These are phyloP conservation scores for Lordiphosa stackelbergi DNA, from an alignment of 1,140 invertebrate genomes.

Conservation along the genomic window DNA sequence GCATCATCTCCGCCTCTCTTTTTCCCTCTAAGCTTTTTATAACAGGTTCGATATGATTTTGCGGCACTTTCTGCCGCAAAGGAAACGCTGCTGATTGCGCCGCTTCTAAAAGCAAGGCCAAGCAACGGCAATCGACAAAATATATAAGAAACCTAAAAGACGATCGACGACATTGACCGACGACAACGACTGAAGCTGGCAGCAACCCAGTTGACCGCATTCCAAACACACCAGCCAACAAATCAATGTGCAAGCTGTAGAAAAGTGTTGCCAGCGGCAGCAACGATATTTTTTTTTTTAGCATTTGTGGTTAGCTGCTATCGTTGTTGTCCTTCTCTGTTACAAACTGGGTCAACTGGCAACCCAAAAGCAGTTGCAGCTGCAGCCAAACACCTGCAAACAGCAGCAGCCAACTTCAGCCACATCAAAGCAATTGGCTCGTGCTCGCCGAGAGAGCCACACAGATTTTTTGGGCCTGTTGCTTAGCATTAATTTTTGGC, in stretches of 20 bases:
- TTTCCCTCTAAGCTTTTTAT: slow-evolving; percentile 32
- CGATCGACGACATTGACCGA: slow-evolving; percentile 63
- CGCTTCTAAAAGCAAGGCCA: slow-evolving; percentile 65
- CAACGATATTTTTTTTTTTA: slow-evolving; percentile 8
- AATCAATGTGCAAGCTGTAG: slow-evolving; percentile 62
- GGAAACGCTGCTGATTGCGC: slow-evolving; percentile 68
- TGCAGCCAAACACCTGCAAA: slow-evolving; percentile 48
- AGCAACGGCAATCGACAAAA: slow-evolving; percentile 53
- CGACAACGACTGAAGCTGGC: slow-evolving; percentile 23
- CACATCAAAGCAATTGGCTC: slow-evolving; percentile 30
- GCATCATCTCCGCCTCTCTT: slow-evolving; percentile 4
- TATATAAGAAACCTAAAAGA: slow-evolving; percentile 22
- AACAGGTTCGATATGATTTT: slow-evolving; percentile 73
- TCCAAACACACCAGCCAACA: slow-evolving; percentile 43
- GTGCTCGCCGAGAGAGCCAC: slow-evolving; percentile 23
- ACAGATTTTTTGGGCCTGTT: slow-evolving; percentile 20
- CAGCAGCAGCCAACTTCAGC: slow-evolving; percentile 49
- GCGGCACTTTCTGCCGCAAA: slow-evolving; percentile 66
- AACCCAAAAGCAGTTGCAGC: slow-evolving; percentile 49
- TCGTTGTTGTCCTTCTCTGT: slow-evolving; percentile 33
- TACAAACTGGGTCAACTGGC: slow-evolving; percentile 58
- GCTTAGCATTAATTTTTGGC: slow-evolving; percentile 55
- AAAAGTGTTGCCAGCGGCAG: slow-evolving; percentile 49
- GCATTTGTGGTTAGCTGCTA: slow-evolving; percentile 12
- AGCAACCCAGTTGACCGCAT: slow-evolving; percentile 62